Evolutionary conservation across 2,113 vertebrate species (phyloP).

Genomic region (Spizaetus ornatus): DNA sequence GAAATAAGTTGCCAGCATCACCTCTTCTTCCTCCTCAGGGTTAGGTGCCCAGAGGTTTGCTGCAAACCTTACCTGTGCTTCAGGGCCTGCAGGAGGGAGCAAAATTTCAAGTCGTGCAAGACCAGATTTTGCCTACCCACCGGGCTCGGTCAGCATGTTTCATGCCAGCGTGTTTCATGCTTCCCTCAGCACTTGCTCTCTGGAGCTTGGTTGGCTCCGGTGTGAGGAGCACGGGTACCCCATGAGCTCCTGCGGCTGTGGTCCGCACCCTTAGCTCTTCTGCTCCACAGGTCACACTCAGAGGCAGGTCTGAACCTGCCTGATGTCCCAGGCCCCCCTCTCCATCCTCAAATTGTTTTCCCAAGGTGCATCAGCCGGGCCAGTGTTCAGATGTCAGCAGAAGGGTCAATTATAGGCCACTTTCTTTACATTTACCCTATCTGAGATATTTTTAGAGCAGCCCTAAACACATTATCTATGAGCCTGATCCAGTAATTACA

Average conservation of each 20-base stretch:
- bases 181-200: neutral
- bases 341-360: neutral
- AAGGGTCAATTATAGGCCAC: slow-evolving; percentile 7
- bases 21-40: neutral
- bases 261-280: neutral
- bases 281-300: neutral
- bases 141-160: neutral
- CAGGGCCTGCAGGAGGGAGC: neutral
- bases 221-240: neutral
- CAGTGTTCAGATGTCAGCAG: slow-evolving; percentile 19
- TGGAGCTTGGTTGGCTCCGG: neutral
- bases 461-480: slow-evolving; percentile 8
- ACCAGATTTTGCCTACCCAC: neutral
- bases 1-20: neutral
- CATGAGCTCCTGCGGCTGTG: fast-evolving
- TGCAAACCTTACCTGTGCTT: neutral
- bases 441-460: slow-evolving; percentile 19
- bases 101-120: neutral
- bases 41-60: neutral
- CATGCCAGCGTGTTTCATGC: neutral
- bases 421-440: slow-evolving; percentile 27
- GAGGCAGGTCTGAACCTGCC: neutral
- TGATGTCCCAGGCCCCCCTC: neutral
- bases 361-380: neutral
- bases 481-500: neutral